phyloP scores from a whole-genome alignment of 2,888 invertebrate species.

The Athalia circularis region DNA sequence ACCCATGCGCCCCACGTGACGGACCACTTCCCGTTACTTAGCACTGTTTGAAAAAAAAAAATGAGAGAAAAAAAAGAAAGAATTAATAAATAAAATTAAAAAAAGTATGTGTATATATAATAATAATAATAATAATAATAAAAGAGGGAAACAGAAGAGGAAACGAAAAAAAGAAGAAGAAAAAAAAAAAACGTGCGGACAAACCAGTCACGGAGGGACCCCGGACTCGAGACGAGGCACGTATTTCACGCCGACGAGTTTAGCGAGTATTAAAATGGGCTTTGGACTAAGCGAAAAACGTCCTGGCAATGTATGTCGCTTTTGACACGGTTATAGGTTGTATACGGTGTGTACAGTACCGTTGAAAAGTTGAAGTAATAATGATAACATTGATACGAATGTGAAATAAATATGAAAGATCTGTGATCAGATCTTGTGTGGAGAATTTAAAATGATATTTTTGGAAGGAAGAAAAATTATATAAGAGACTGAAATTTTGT shows the following conservation, averaged over 20 bases:
- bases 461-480: too few relatives aligned
- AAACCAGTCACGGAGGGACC: conserved; percentile 51
- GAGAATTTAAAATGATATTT: too few relatives aligned
- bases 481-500: too few relatives aligned
- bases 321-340: conserved; percentile 12
- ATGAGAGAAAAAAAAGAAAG: neutral
- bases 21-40: conserved; percentile 37
- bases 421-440: too few relatives aligned
- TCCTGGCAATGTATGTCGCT: neutral
- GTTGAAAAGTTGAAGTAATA: conserved; percentile 7
- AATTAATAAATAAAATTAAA: neutral
- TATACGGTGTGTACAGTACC: conserved; percentile 14
- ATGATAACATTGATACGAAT: neutral
- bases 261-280: conserved; percentile 66
- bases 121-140: too few relatives aligned
- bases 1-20: conserved; percentile 1
- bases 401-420: too few relatives aligned
- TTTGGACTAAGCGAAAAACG: conserved; percentile 29
- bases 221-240: conserved; percentile 28
- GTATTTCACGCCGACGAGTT: conserved; percentile 59
- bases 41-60: conserved; percentile 1
- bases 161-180: conserved; percentile 3
- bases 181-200: conserved; percentile 17
- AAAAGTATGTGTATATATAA: too few relatives aligned
- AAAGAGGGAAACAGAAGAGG: too few relatives aligned